Evolutionary conservation across 2,888 invertebrate genomes (phyloP).

Genomic region (Gari tellinella): DNA sequence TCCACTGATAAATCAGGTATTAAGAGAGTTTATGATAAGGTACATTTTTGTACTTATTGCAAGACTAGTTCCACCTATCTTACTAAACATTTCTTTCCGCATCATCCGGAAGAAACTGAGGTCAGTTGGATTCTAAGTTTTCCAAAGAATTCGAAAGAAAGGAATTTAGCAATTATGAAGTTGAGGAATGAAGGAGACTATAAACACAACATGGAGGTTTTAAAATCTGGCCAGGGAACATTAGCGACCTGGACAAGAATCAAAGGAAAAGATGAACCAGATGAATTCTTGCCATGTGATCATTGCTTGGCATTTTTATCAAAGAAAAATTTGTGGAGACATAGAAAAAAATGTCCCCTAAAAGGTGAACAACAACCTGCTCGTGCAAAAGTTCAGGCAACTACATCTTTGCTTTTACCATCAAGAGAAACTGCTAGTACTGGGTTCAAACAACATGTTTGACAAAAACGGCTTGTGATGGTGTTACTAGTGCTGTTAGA

Average conservation of each 20-base stretch:
- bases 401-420: conserved; percentile 31
- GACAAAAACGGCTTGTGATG: conserved; percentile 17
- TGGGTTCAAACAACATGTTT: conserved; percentile 35
- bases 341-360: conserved; percentile 29
- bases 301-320: conserved; percentile 44
- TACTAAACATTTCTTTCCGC: conserved; percentile 32
- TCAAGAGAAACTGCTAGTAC: conserved; percentile 9
- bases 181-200: conserved; percentile 44
- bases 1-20: too few species aligned
- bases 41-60: conserved; percentile 32
- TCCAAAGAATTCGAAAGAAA: conserved; percentile 25
- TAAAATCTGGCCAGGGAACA: conserved; percentile 27
- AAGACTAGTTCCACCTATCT: conserved; percentile 24
- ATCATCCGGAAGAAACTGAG: conserved; percentile 26
- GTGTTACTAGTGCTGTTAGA: conserved; percentile 18
- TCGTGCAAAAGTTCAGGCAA: conserved; percentile 28
- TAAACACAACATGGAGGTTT: conserved; percentile 38
- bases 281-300: conserved; percentile 38
- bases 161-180: conserved; percentile 18
- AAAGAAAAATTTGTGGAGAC: conserved; percentile 37
- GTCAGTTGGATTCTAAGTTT: conserved; percentile 17
- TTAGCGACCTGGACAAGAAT: conserved; percentile 29
- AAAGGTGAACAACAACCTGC: conserved; percentile 5
- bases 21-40: conserved; percentile 33
- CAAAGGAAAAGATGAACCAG: not conserved